phyloP scores from a whole-genome alignment of 1,140 invertebrate species.

The Oryzaephilus surinamensis region DNA sequence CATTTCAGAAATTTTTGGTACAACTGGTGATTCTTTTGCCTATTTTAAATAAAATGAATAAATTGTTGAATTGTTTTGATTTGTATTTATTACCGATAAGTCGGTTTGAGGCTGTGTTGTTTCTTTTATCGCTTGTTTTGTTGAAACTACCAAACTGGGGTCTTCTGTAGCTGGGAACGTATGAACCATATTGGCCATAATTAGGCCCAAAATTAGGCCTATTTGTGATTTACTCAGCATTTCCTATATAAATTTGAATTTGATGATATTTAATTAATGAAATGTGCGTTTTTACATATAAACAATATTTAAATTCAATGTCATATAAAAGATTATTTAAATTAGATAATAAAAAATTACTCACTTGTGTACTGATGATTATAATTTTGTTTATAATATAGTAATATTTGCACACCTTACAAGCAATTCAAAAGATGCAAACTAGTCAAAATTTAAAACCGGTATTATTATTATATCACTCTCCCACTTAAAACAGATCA shows the following conservation, averaged over 20 bases:
- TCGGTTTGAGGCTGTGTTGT: no score
- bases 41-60: no score
- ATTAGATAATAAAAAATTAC: neutral
- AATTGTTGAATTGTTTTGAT: neutral
- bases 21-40: neutral
- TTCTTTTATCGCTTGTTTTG: neutral
- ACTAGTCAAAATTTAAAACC: slow-evolving; percentile 6
- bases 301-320: neutral
- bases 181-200: neutral
- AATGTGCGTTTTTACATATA: neutral
- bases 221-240: no score
- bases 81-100: no score
- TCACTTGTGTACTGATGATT: neutral
- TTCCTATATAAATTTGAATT: no score
- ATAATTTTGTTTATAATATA: no score
- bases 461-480: slow-evolving; percentile 9
- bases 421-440: neutral
- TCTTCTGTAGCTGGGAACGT: neutral
- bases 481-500: slow-evolving; percentile 8
- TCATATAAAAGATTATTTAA: neutral
- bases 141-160: neutral
- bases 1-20: slow-evolving; percentile 40
- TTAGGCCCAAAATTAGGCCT: no score
- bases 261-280: neutral
- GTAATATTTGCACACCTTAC: no score